Evolutionary conservation across 2,113 vertebrate species (phyloP), one percentile per base, ranked within the genome.

Genomic region (Cephalopholis sonnerati): DNA sequence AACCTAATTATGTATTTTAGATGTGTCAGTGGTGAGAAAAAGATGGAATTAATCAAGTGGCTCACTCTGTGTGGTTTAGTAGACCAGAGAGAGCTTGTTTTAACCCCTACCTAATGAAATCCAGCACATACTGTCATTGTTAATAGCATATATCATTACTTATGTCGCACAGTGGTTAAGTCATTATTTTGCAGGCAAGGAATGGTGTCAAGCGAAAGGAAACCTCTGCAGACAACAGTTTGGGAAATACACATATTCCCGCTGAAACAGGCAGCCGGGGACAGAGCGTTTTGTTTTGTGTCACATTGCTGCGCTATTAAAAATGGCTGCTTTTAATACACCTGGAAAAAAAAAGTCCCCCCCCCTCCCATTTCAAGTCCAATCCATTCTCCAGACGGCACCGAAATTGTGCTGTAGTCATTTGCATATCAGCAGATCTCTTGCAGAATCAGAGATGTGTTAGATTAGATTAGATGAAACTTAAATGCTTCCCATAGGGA

Each of bases 341-440:
- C 50, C 18, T 64, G 27, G 5, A 57, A 48, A 32, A 74, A n/a
- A 62, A 46, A 16, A 10, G 3, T 20, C 8, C 46, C 46, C 5
- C 7, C 4, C 11, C 8, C 8, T 3, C 24, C 44, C n/a, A 25
- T 74, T 74, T 77, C 36, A 32, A 62, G 71, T 70, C 72, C 57
- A 57, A 77, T 77, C 65, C 53, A 3, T 72, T 70, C 53, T 73
- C 20, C 44, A 73, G 78, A 70, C 62, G 27, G 46, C 44, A 16
- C 46, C 20, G 9, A 41, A 59, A 68, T 20, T 74, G 24, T 32
- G 63, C 27, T 71, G 25, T 61, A 73, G 32, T 17, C 11, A 74
- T 83, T 82, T 78, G 79, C 82, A 82, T 87, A 78, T 82, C 61
- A 64, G 70, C 69, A 76, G 50, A 86, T 83, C 77, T 81, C 32